Conservation (phyloP, 2,797 vertebrate genomes). For the Bufotes viridis region DNA sequence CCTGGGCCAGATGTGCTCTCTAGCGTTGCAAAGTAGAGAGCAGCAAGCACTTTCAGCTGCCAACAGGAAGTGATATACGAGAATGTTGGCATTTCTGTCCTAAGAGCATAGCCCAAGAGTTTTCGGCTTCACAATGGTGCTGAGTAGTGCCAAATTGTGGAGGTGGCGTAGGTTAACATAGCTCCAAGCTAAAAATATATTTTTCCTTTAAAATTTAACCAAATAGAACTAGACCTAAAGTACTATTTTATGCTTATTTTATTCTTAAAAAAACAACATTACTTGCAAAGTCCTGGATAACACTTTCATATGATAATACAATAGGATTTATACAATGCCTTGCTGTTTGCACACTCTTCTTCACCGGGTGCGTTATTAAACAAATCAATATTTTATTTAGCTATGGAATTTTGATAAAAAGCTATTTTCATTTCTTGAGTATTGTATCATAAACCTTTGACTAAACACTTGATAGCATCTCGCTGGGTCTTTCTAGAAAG, state of each 20-base stretch:
- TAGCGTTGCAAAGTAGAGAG: too few species aligned
- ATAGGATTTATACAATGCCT: neutral
- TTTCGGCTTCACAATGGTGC: too few species aligned
- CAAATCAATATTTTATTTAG: constrained; percentile 43
- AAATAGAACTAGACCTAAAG: neutral
- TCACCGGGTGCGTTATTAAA: neutral
- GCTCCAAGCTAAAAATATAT: too few species aligned
- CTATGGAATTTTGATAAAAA: constrained; percentile 14
- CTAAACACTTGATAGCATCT: constrained; percentile 44
- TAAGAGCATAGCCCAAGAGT: too few species aligned
- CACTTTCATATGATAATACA: neutral
- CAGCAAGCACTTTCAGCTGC: too few species aligned
- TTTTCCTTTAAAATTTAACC: too few species aligned
- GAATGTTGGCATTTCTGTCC: too few species aligned
- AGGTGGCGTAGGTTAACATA: too few species aligned
- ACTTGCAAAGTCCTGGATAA: neutral
- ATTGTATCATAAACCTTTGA: constrained; percentile 35
- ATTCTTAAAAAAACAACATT: neutral
- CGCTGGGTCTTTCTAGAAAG: constrained; percentile 7
- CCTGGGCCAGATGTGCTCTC: too few species aligned
- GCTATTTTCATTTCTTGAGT: constrained; percentile 4
- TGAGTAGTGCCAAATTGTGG: too few species aligned
- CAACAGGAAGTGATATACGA: too few species aligned
- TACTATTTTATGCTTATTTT: neutral
- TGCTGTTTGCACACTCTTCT: neutral